Evolutionary conservation across 2,888 invertebrate genomes (phyloP).

Genomic region (Macrophya alboannulata): DNA sequence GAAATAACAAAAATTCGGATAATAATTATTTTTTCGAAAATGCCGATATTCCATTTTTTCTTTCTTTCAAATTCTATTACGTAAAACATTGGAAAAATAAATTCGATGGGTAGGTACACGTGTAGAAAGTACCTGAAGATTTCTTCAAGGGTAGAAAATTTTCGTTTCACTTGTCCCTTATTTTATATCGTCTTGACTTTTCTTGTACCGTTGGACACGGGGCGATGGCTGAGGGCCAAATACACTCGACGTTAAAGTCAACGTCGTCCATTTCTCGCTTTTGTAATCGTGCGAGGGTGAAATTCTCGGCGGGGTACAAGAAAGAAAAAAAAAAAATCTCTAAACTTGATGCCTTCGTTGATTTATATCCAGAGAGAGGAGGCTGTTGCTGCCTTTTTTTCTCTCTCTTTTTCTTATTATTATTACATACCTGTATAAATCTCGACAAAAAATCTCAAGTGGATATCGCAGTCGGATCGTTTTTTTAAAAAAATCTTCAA

Average conservation of each 20-base stretch:
- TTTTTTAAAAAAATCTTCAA: constrained; percentile 12
- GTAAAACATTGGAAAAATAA: neutral
- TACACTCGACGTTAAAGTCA: constrained; percentile 12
- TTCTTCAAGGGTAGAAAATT: neutral
- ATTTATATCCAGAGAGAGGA: constrained; percentile 14
- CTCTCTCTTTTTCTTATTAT: neutral
- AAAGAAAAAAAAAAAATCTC: neutral
- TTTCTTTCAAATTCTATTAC: neutral
- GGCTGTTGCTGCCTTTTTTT: too few relatives aligned
- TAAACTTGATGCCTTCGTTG: constrained; percentile 27
- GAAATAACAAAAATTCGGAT: neutral
- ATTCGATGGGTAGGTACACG: too few relatives aligned
- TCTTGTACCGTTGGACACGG: neutral
- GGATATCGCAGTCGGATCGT: neutral
- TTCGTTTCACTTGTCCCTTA: neutral
- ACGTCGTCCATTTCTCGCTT: constrained; percentile 30
- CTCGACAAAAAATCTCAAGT: constrained; percentile 32
- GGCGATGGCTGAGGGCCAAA: constrained; percentile 17
- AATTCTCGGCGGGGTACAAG: neutral
- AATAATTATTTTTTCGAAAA: neutral
- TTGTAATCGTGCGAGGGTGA: constrained; percentile 33
- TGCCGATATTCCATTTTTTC: neutral
- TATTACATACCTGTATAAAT: neutral
- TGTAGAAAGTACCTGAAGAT: too few relatives aligned
- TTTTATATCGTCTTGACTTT: neutral